Base-by-base conservation (phyloP, 2,888 invertebrate species). In the Cabera pusaria region DNA sequence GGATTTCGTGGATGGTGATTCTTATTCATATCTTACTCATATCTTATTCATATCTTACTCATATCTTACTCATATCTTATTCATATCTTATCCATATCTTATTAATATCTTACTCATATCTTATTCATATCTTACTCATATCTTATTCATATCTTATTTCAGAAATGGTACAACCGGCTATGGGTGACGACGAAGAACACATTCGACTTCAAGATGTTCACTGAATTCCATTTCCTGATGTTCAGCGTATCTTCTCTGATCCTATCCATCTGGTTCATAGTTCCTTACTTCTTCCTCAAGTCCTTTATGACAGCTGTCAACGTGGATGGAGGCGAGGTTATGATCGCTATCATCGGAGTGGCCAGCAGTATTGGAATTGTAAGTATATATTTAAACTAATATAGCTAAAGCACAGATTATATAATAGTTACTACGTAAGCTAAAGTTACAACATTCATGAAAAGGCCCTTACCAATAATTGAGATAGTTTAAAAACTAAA, bases 261-360 rank as follows among this genome's bases (percentile, higher is more conserved):
- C 38, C 91, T 98, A 27, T 98, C 97, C 70, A 93, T 95, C 58
- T 97, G 97, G 95, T 95, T 95, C 75, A 97, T 98, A 69, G 95
- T 98, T 48, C 97, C 98, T 2, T 98, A 98, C 83, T 96, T 98
- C 73, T 94, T 95, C 76, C 93, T 96, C 64, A 91, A 91, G 33
- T 79, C 81, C 0, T 86, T 73, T 39, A 91, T 92, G 60, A 90
- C 92, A 21, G 91, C 91, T 5, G 92, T 92, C 56, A 85, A 90
- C 0, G 91, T 94, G 42, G 90, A 92, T 2, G 93, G 93, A 5
- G 94, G 93, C 1, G 95, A 97, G 0, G 91, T 92, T 50, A 91
- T 98, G 59, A 93, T 97, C 52, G 94, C 97, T 23, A 92, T 95
- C 29, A 96, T 98, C 56, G 97, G 97, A 28, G 91, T 96, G 36